Conservation (phyloP, 2,113 vertebrate genomes). For the Bos indicus region DNA sequence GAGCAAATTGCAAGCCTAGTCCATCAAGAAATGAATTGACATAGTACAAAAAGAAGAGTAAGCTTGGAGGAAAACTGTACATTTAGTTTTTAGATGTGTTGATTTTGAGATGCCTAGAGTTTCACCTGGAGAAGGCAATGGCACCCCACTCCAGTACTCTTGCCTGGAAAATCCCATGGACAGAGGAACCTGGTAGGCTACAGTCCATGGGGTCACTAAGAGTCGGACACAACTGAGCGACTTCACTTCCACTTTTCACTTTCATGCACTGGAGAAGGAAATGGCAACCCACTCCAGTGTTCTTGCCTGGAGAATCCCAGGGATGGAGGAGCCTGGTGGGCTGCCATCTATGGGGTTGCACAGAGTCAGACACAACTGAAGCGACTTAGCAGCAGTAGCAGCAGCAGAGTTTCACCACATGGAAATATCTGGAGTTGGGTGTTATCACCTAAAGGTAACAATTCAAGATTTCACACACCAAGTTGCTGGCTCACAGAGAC, state of each 20-base stretch:
- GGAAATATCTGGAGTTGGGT: background rate
- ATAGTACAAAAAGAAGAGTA: background rate
- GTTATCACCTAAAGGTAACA: background rate
- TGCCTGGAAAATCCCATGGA: too few species aligned
- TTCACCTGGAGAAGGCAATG: background rate
- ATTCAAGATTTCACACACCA: background rate
- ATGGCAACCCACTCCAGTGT: too few species aligned
- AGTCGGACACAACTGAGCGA: accelerated
- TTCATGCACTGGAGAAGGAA: too few species aligned
- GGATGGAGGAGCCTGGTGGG: accelerated
- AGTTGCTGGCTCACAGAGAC: background rate
- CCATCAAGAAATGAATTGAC: background rate
- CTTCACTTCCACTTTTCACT: too few species aligned
- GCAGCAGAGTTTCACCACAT: background rate
- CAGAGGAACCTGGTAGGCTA: too few species aligned
- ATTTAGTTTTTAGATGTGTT: background rate
- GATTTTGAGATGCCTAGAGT: background rate
- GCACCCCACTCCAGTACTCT: too few species aligned
- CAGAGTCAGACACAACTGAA: too few species aligned
- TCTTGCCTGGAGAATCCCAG: too few species aligned
- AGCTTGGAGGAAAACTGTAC: background rate
- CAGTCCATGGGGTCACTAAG: too few species aligned
- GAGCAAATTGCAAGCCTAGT: background rate
- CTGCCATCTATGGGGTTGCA: accelerated
- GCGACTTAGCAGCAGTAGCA: too few species aligned